phyloP scores from a whole-genome alignment of 2,797 vertebrate genomes.

The Cyclura pinguis region DNA sequence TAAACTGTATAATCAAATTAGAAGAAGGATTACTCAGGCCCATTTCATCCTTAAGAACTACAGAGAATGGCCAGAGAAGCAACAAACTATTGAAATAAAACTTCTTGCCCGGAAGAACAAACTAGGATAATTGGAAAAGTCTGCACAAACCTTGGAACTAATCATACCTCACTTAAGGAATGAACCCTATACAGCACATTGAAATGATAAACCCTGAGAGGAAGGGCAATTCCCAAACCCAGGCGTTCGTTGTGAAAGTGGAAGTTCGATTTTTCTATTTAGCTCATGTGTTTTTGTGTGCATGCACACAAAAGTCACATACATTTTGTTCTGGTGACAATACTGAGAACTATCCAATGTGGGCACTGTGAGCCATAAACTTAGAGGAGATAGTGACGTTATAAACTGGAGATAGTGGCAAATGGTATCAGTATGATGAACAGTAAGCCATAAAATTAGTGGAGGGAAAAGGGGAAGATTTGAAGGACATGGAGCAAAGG shows the following conservation, averaged over 20 bases:
- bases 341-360: not conserved
- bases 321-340: not conserved
- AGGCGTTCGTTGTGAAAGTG: conserved; percentile 8
- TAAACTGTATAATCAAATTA: not conserved
- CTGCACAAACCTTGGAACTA: not conserved
- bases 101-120: not conserved
- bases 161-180: not conserved
- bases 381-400: not conserved
- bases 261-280: not conserved
- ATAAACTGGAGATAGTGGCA: not conserved
- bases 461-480: not conserved
- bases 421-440: not conserved
- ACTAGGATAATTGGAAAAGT: not conserved
- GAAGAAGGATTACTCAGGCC: not conserved
- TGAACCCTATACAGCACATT: not conserved
- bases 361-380: not conserved
- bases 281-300: not conserved
- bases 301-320: not conserved
- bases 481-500: not conserved
- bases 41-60: not conserved
- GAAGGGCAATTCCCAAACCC: not conserved
- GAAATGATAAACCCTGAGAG: not conserved
- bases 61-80: not conserved
- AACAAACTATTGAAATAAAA: not conserved
- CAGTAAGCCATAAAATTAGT: not conserved